Evolutionary conservation across 2,113 vertebrate species (phyloP), one percentile per base, ranked within the genome.

Genomic region (Phodopus roborovskii): DNA sequence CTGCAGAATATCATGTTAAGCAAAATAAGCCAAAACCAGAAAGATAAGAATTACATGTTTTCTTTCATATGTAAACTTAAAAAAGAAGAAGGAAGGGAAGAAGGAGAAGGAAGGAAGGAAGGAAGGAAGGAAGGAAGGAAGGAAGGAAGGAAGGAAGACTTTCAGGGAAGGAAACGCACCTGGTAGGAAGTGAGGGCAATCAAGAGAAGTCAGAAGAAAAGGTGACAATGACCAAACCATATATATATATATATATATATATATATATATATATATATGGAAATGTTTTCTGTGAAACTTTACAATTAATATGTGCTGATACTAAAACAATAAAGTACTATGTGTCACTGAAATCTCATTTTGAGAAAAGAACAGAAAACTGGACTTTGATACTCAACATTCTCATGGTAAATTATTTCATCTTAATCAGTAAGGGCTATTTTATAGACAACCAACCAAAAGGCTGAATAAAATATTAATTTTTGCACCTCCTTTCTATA

Each of bases 401-500:
- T 78, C 12, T 91, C 26, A 28, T 84, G 33, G 53, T 48, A 71
- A 94, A 88, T 30, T 66, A 84, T 94, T 93, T 90, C 39, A 60
- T n/a, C 13, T 10, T 87, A 45, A 81, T 75, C 75, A 84, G 60
- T 62, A 58, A 93, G 48, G 45, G 89, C 84, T 30, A 62, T 94
- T 96, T 92, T 92, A 78, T 93, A 96, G 53, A 90, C 20, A 87
- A 77, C 45, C 16, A 89, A 73, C 45, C 42, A n/a, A 93, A 71
- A 12, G 64, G 90, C 88, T 64, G 91, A 87, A 94, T 70, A 53
- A 95, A 92, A 26, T 12, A 45, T 36, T 53, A 10, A 5, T 74
- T 48, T 92, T 92, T 94, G 90, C 77, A 64, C 66, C 56, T 96
- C 91, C 66, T 56, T 87, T 92, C 77, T 68, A 45, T 95, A 53